Conservation (phyloP, 2,888 invertebrate genomes). For the Globia sparganii region DNA sequence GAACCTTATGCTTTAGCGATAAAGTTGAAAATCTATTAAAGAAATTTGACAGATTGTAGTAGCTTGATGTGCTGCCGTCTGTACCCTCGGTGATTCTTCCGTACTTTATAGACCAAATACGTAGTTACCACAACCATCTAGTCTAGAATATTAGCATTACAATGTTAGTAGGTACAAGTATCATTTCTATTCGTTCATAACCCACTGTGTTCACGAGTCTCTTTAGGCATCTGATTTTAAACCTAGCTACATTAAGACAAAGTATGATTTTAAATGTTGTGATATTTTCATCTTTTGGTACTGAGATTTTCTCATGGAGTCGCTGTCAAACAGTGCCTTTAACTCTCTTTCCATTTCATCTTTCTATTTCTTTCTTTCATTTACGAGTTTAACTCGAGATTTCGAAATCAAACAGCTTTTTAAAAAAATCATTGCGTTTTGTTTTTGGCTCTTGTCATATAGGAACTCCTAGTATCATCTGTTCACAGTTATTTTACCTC, state of each 20-base stretch:
- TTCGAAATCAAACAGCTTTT: not conserved
- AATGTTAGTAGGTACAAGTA: not conserved
- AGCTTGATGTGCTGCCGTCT: too few species aligned
- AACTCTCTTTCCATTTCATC: not conserved
- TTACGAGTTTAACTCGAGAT: constrained; percentile 17
- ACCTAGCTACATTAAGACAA: constrained; percentile 35
- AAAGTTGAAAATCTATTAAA: too few species aligned
- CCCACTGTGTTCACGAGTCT: constrained; percentile 10
- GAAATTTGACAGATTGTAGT: too few species aligned
- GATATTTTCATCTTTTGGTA: constrained; percentile 47
- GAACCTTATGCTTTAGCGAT: too few species aligned
- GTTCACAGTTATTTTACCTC: not conserved
- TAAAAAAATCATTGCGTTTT: not conserved
- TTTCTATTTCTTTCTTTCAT: not conserved
- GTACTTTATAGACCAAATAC: not conserved
- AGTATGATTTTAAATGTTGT: constrained; percentile 56
- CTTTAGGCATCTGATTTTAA: constrained; percentile 27
- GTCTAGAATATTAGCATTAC: not conserved
- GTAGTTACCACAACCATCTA: not conserved
- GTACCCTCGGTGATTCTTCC: not conserved
- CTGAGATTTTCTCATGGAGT: constrained; percentile 21
- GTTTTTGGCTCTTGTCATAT: not conserved
- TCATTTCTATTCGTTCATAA: not conserved
- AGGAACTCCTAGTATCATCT: not conserved
- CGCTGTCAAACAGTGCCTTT: constrained; percentile 51